Conservation (phyloP, 2,888 invertebrate species). For the Pachymerium ferrugineum region DNA sequence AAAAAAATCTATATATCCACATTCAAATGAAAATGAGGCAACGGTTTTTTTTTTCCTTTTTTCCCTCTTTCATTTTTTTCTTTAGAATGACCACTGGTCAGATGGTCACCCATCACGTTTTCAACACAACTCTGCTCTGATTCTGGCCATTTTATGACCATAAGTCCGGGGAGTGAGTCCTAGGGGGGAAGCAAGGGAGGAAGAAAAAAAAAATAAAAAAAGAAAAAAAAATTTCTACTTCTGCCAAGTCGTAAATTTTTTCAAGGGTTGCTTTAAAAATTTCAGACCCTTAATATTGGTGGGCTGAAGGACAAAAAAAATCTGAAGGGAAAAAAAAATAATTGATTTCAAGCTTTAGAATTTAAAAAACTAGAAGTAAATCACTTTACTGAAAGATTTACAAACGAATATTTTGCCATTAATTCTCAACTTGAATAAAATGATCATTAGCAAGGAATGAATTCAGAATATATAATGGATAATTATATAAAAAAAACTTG, state of each 20-base stretch:
- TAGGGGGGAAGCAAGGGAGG: neutral
- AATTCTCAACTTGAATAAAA: no score
- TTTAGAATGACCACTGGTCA: slow-evolving; percentile 15
- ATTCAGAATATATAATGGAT: no score
- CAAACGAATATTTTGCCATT: no score
- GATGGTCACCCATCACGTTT: slow-evolving; percentile 11
- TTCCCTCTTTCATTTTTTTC: neutral
- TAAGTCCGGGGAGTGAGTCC: slow-evolving; percentile 14
- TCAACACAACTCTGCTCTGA: slow-evolving; percentile 14
- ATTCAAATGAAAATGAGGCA: slow-evolving; percentile 18
- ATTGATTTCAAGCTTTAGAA: neutral
- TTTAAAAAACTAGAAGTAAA: no score
- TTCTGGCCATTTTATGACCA: slow-evolving; percentile 18
- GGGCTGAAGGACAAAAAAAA: neutral
- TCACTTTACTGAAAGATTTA: no score
- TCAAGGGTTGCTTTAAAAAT: slow-evolving; percentile 18
- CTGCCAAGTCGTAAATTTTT: slow-evolving; percentile 10
- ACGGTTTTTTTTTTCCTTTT: slow-evolving; percentile 1
- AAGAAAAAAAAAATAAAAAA: neutral
- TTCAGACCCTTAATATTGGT: slow-evolving; percentile 10
- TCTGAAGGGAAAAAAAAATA: neutral
- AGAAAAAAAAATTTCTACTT: neutral
- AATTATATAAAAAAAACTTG: no score
- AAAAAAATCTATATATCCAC: neutral
- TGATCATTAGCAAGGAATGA: no score